A percentile compares a stretch with the other conserved stretches of the same genome.
These are phyloP conservation scores for Mechanitis mazaeus DNA, from an alignment of 2,888 invertebrate genomes.

Conservation along the genomic window DNA sequence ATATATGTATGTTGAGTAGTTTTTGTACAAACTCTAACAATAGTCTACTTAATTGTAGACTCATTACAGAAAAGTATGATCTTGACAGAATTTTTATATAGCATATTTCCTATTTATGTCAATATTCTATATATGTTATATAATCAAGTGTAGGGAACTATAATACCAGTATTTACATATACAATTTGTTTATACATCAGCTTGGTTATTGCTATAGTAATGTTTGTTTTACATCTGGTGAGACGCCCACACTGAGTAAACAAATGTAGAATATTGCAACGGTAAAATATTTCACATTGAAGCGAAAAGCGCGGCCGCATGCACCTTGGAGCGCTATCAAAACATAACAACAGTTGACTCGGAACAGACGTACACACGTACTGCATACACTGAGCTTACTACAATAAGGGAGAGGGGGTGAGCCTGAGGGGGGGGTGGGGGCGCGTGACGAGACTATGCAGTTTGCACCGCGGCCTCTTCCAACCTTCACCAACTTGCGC, in stretches of 20 bases:
- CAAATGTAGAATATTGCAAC: constrained; percentile 42
- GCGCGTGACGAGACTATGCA: constrained; percentile 73
- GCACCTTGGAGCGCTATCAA: constrained; percentile 50
- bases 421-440: constrained; percentile 37
- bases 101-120: too few relatives aligned
- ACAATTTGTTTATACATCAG: not conserved
- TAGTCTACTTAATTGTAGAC: too few relatives aligned
- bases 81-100: too few relatives aligned
- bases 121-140: too few relatives aligned
- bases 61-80: too few relatives aligned
- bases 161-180: not conserved
- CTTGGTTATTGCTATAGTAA: not conserved
- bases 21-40: too few relatives aligned
- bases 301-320: constrained; percentile 40
- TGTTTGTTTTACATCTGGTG: constrained; percentile 31
- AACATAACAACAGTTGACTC: constrained; percentile 68
- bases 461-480: constrained; percentile 75
- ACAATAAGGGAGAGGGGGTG: too few relatives aligned
- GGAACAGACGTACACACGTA: constrained; percentile 56
- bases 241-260: constrained; percentile 37
- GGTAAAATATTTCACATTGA: constrained; percentile 49
- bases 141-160: too few relatives aligned
- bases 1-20: too few relatives aligned
- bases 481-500: constrained; percentile 75
- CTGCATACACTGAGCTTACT: constrained; percentile 28